Base-by-base conservation (phyloP, 2,113 vertebrate genomes). In the Collichthys lucidus region DNA sequence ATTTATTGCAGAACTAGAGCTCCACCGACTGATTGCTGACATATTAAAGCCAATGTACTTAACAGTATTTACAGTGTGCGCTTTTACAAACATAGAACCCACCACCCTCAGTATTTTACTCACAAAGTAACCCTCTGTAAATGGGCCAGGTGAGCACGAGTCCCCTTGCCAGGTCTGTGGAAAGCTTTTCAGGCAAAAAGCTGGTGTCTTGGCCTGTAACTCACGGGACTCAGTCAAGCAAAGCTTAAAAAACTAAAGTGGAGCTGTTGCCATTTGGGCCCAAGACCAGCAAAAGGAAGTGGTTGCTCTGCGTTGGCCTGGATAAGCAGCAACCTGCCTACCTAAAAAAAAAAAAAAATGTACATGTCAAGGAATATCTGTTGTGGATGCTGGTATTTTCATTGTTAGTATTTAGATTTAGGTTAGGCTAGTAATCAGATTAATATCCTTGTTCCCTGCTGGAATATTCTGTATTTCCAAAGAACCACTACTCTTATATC, bases 1-100 rank as follows among this genome's bases (percentile, higher is more conserved):
- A 64, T 72, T 68, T 64, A 63, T 55, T n/a, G 24, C 12, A 29
- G 50, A 75, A 66, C 24, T 52, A 42, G 53, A 59, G 6, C 16
- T 8, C 17, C 6, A 49, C 4, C 12, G 6, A 35, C 31, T 35
- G 31, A 35, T 61, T 65, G 7, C 14, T n/a, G 12, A 49, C 50
- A 44, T 40, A 44, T 65, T 73, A 31, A 50, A 65, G 19, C 44
- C n/a, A 8, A 24, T 35, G 12, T 19, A 9, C 7, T 40, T 40
- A 20, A 42, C 26, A 1, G 15, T 17, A 11, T 53, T 19, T 5
- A 24, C 56, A 24, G 15, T 47, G 35, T 40, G 0, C 47, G 4
- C 6, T 11, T 68, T 60, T 57, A 47, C 15, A 47, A 26, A 4
- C 17, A 49, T n/a, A 20, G 3, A 24, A 17, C 5, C 44, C n/a